Conservation (phyloP, 2,113 vertebrate genomes). For the Leucosticte australis region DNA sequence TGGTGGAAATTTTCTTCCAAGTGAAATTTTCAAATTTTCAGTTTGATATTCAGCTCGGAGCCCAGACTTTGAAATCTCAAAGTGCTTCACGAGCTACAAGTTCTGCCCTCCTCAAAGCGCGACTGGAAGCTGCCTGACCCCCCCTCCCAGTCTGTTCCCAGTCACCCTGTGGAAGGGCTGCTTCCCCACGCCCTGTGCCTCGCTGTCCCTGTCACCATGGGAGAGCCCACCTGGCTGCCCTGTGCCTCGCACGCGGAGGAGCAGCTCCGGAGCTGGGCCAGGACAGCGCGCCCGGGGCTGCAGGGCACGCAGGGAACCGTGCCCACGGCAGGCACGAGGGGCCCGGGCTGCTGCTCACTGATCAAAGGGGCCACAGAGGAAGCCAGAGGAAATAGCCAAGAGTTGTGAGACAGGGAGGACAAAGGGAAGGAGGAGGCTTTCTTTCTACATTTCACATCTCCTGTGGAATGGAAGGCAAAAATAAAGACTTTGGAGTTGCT, state of each 20-base stretch:
- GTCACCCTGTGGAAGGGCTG: background rate
- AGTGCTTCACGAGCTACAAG: accelerated
- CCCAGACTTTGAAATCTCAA: background rate
- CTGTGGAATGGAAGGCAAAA: background rate
- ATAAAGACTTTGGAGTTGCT: background rate
- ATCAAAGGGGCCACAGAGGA: background rate
- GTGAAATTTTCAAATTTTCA: background rate
- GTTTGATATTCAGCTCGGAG: background rate
- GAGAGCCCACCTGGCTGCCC: slow-evolving; percentile 30
- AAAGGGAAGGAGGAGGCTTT: background rate
- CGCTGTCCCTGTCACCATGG: background rate
- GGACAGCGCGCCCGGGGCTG: background rate
- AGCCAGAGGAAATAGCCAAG: background rate
- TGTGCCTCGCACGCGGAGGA: background rate
- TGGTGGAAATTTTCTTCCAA: background rate
- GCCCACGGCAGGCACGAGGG: accelerated
- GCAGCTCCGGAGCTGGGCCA: background rate
- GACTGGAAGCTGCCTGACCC: background rate
- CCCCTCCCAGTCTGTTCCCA: background rate
- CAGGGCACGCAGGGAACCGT: background rate
- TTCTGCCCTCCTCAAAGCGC: background rate
- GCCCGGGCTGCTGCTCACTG: background rate
- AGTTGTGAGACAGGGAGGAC: accelerated
- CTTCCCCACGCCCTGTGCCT: slow-evolving; percentile 7
- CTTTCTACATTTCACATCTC: background rate